These are phyloP conservation scores for Archips crataeganus DNA, from an alignment of 2,888 invertebrate genomes.

Conservation along the genomic window DNA sequence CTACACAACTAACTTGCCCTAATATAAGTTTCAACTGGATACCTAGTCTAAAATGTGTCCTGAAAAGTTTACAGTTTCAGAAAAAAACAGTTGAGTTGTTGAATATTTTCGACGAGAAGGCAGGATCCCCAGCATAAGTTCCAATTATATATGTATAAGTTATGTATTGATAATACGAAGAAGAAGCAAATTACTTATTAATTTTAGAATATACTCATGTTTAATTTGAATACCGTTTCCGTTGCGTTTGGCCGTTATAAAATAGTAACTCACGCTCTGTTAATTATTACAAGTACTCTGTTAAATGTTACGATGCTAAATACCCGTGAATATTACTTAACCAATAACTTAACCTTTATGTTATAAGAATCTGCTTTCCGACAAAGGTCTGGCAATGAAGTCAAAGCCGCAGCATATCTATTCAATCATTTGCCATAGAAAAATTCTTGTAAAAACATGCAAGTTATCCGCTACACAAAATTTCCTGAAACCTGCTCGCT, in stretches of 20 bases:
- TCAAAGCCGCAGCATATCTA: neutral
- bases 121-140: too few species aligned
- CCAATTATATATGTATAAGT: too few species aligned
- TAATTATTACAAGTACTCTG: constrained; percentile 13
- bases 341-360: constrained; percentile 11
- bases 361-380: neutral
- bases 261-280: constrained; percentile 24
- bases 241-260: neutral
- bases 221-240: neutral
- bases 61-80: too few species aligned
- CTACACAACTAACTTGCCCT: too few species aligned
- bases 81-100: too few species aligned
- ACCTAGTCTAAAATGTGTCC: too few species aligned
- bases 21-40: too few species aligned
- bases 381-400: neutral
- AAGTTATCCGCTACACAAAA: too few species aligned
- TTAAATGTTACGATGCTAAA: neutral
- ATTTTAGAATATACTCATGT: neutral
- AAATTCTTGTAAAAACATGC: neutral
- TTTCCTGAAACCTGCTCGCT: too few species aligned
- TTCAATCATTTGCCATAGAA: neutral
- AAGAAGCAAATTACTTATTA: neutral
- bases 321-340: constrained; percentile 4
- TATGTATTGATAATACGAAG: neutral
- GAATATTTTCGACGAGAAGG: too few species aligned